These are phyloP conservation scores for Magallana angulata DNA, from an alignment of 1,140 invertebrate genomes.

Conservation along the genomic window DNA sequence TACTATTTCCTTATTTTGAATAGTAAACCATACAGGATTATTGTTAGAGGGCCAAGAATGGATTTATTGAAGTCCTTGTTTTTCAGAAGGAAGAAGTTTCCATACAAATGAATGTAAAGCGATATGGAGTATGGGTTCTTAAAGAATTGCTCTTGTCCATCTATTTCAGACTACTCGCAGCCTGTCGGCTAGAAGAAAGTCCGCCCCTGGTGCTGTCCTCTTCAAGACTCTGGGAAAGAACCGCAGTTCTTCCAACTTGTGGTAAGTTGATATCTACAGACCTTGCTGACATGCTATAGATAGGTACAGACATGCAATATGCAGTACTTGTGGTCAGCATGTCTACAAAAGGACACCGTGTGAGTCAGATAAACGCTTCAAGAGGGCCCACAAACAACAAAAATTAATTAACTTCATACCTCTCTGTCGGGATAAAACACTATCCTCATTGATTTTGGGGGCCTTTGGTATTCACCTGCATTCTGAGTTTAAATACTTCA, in stretches of 20 bases:
- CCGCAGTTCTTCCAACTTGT: constrained; percentile 63
- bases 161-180: constrained; percentile 84
- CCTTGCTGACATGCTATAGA: not conserved
- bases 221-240: constrained; percentile 69
- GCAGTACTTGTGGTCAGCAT: too few relatives aligned
- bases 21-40: too few relatives aligned
- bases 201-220: constrained; percentile 73
- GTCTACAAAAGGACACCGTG: too few relatives aligned
- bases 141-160: too few relatives aligned
- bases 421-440: not conserved
- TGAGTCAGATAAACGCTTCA: too few relatives aligned
- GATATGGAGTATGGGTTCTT: too few relatives aligned
- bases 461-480: not conserved
- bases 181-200: constrained; percentile 78
- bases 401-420: not conserved
- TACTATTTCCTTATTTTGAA: too few relatives aligned
- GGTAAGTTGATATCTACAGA: constrained; percentile 56
- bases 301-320: too few relatives aligned
- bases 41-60: too few relatives aligned
- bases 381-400: not conserved
- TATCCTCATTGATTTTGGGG: not conserved
- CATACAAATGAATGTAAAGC: too few relatives aligned
- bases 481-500: not conserved
- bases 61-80: too few relatives aligned
- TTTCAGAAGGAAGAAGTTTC: too few relatives aligned